Conservation (phyloP, 2,113 vertebrate genomes). For the Ceratotherium simum region DNA sequence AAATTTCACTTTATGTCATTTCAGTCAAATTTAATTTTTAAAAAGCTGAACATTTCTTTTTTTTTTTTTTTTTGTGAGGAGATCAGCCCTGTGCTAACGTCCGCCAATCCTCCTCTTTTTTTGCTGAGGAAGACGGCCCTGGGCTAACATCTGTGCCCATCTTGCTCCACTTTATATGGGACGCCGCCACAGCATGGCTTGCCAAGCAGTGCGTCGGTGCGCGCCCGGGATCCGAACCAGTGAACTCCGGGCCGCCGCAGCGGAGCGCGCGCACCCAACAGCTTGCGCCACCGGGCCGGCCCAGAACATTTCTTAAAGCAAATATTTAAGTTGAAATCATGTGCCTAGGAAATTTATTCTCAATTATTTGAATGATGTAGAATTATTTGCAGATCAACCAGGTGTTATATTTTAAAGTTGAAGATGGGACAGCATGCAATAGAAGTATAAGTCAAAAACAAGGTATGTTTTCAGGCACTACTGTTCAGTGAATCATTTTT, state of each 20-base stretch:
- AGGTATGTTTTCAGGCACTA: neutral
- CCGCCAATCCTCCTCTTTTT: no score
- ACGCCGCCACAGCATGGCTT: no score
- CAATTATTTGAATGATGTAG: neutral
- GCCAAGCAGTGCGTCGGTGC: no score
- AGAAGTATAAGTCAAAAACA: constrained; percentile 32
- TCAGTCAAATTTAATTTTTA: neutral
- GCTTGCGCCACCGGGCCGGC: no score
- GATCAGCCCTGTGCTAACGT: no score
- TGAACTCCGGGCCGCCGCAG: no score
- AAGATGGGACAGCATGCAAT: neutral
- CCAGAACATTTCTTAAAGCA: neutral
- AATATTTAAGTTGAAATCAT: constrained; percentile 6
- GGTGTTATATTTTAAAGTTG: constrained; percentile 21
- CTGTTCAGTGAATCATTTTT: constrained; percentile 52
- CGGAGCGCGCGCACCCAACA: no score
- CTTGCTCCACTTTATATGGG: no score
- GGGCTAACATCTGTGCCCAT: no score
- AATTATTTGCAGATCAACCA: neutral
- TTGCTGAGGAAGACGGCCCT: no score
- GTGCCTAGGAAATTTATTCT: neutral
- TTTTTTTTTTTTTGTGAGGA: no score
- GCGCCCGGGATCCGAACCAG: no score
- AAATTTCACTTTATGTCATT: neutral
- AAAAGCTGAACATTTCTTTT: neutral